Base-by-base conservation (phyloP, 2,113 vertebrate genomes). In the Noturus placidus region DNA sequence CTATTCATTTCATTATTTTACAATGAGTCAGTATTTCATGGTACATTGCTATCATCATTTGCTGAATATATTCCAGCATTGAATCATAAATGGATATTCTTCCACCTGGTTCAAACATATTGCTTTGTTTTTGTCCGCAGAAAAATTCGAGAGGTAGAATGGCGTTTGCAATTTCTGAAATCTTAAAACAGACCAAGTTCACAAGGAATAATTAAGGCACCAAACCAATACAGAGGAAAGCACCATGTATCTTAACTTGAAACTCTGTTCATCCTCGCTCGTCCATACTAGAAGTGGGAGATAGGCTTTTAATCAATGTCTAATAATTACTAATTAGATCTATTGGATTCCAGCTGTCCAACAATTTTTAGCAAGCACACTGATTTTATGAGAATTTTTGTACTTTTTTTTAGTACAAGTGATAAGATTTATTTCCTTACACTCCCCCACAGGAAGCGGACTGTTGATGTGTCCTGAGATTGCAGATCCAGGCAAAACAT, bases 401-500 rank as follows among this genome's bases (percentile, higher is more conserved):
- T 5, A 50, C 19, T 69, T 63, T 63, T 63, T 63, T 19, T 69
- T 77, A 27, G 61, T 25, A 20, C 3, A 0, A 79, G 9, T 52
- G 35, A 67, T 27, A 20, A 50, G 61, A 52, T 8, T 8, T 13
- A 33, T n/a, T 46, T 22, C 77, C 42, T 88, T 52, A 87, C 17
- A 88, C 77, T 59, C 87, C 89, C 80, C 89, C 92, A 3, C 94
- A 95, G 86, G 91, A 89, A 54, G 91, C 89, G 0, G 94, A 93
- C 80, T 94, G 94, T 81, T 94, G 93, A 89, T 95, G 94, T 0
- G 94, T 94, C 85, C 93, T 92, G 19, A 95, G 91, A 87, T 95
- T 95, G 89, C 94, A 94, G 88, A 94, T 94, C 93, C 94, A 95
- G 59, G 94, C 94, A 8, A 95, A 95, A 3, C 79, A 89, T 82